phyloP scores from a whole-genome alignment of 2,888 invertebrate species.

The Nebria salina region DNA sequence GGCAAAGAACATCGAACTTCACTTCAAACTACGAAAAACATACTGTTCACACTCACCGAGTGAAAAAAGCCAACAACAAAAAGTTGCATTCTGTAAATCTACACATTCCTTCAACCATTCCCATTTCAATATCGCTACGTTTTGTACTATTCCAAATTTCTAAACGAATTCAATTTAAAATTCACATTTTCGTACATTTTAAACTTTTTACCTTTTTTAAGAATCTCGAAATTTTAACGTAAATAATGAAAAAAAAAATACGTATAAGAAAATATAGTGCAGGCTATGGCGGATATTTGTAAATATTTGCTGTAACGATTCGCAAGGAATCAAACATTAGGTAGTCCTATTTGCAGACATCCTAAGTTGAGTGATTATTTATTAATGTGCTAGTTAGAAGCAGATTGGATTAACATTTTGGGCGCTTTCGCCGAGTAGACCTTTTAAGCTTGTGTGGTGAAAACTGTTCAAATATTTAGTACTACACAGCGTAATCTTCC shows the following conservation, averaged over 20 bases:
- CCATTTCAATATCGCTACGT: no score
- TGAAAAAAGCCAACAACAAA: neutral
- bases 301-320: neutral
- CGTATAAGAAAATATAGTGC: no score
- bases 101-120: no score
- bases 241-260: no score
- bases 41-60: neutral
- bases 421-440: constrained; percentile 16
- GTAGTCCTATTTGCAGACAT: constrained; percentile 26
- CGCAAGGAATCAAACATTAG: neutral
- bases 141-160: no score
- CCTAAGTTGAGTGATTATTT: constrained; percentile 31
- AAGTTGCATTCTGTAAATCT: no score
- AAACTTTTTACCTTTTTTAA: no score
- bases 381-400: constrained; percentile 32
- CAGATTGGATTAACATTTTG: constrained; percentile 35
- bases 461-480: constrained; percentile 38
- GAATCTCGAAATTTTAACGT: no score
- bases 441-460: constrained; percentile 37
- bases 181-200: no score
- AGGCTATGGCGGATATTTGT: no score
- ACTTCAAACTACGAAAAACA: neutral
- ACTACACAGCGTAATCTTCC: neutral
- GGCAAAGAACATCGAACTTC: neutral
- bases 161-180: no score